Conservation (phyloP, 2,797 vertebrate genomes). For the Aldrovandia affinis region DNA sequence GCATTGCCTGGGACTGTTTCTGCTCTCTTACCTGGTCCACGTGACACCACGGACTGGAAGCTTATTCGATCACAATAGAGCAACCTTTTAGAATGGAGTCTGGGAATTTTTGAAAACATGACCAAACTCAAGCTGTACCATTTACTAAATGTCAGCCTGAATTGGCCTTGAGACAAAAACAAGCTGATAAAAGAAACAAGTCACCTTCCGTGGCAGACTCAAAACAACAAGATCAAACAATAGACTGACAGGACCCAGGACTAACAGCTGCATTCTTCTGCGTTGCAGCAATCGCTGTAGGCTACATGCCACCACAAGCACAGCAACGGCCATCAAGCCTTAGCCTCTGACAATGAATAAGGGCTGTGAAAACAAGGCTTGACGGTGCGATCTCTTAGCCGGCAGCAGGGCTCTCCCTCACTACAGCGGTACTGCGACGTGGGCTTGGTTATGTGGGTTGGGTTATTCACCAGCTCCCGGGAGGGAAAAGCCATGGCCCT, state of each 20-base stretch:
- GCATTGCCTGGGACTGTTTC: no score
- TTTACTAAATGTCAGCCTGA: no score
- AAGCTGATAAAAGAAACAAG: background rate
- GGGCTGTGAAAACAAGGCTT: background rate
- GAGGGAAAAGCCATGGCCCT: background rate
- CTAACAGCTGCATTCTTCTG: background rate
- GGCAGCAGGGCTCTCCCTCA: background rate
- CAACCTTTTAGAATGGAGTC: no score
- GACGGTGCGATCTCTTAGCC: background rate
- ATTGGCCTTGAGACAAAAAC: background rate
- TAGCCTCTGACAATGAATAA: background rate
- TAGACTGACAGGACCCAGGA: background rate
- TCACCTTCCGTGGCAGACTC: background rate
- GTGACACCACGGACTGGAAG: no score
- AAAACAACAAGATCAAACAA: background rate
- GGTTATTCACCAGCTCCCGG: background rate
- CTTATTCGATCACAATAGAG: no score
- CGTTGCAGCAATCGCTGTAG: background rate
- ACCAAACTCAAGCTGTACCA: no score
- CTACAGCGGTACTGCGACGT: background rate
- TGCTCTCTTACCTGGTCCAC: no score
- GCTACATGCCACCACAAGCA: background rate
- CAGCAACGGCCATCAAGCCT: background rate
- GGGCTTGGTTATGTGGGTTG: background rate
- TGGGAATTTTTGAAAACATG: no score